Base-by-base conservation (phyloP, 1,140 invertebrate species). In the Apolygus lucorum region DNA sequence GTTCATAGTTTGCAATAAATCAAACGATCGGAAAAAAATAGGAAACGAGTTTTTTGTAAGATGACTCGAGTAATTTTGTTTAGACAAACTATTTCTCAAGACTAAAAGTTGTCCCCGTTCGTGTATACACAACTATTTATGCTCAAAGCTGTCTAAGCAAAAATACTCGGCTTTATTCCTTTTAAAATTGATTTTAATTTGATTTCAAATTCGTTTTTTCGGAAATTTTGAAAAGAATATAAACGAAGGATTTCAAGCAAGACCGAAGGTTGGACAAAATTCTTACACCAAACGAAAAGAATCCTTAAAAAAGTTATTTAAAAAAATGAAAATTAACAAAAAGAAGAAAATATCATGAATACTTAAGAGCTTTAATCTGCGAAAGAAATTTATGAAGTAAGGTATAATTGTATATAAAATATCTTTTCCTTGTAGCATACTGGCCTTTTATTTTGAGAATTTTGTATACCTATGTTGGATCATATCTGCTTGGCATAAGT, bases 281-380 rank as follows among this genome's bases (percentile, higher is more conserved):
- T 28, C n/a, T n/a, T 42, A 42, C 4, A 42, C 4, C 34, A 42
- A 42, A 42, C 34, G 17, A 42, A 42, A 42, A 42, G 4, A 42
- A n/a, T n/a, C n/a, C n/a, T n/a, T n/a, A n/a, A n/a, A n/a, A n/a
- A n/a, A n/a, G n/a, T n/a, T n/a, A n/a, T n/a, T n/a, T n/a, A n/a
- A n/a, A 42, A 42, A 42, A 42, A 42, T 42, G 17, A 52, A 63
- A 70, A 34, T 27, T 28, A 24, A 26, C 24, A 52, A 70, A 65
- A 21, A 63, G 29, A 63, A 34, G 24, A 65, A 65, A 52, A 70
- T 70, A 70, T 70, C 68, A 70, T 65, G 59, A 59, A 63, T 70
- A 70, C 63, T 70, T 69, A 70, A 70, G 68, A 70, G 68, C 68
- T 70, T 70, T 70, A 70, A 70, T 70, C 29, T 64, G 62, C 54